phyloP scores from a whole-genome alignment of 2,888 invertebrate species.

The Athripsodes cinereus region DNA sequence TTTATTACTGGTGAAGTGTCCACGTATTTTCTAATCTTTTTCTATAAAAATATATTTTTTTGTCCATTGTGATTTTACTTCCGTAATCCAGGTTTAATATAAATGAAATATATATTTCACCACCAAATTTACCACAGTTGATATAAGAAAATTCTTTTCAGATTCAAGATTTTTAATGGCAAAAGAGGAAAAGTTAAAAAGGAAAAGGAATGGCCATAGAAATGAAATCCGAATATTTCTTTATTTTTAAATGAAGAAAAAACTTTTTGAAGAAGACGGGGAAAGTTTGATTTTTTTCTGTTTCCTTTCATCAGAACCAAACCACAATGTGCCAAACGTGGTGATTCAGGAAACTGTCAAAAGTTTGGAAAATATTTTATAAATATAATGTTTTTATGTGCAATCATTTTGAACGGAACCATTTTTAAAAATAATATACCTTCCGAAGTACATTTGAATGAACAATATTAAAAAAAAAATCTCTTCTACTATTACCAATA shows the following conservation, averaged over 20 bases:
- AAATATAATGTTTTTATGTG: background rate
- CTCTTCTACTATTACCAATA: too few species aligned
- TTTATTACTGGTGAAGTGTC: too few species aligned
- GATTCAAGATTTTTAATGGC: slow-evolving; percentile 1
- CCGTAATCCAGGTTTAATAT: background rate
- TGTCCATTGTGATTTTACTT: background rate
- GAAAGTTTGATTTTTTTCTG: slow-evolving; percentile 10
- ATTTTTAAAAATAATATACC: too few species aligned
- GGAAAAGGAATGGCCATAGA: slow-evolving; percentile 4
- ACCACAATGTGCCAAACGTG: slow-evolving; percentile 8
- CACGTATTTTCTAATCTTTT: too few species aligned
- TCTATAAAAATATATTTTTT: background rate
- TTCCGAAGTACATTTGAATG: too few species aligned
- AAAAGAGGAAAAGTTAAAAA: slow-evolving; percentile 1
- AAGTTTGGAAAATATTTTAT: slow-evolving; percentile 2
- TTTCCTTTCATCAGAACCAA: slow-evolving; percentile 10
- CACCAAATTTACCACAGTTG: background rate
- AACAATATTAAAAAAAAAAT: too few species aligned
- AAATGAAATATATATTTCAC: background rate
- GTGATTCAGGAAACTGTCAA: slow-evolving; percentile 3
- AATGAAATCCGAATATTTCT: slow-evolving; percentile 19
- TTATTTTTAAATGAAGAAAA: slow-evolving; percentile 16
- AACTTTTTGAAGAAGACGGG: slow-evolving; percentile 12
- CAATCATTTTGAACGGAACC: background rate
- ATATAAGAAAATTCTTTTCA: background rate